A percentile compares a stretch with the other conserved stretches of the same genome.
These are phyloP conservation scores for Epizoanthus illoricatus DNA, from an alignment of 92 coral and sea anemone genomes.

Conservation along the genomic window DNA sequence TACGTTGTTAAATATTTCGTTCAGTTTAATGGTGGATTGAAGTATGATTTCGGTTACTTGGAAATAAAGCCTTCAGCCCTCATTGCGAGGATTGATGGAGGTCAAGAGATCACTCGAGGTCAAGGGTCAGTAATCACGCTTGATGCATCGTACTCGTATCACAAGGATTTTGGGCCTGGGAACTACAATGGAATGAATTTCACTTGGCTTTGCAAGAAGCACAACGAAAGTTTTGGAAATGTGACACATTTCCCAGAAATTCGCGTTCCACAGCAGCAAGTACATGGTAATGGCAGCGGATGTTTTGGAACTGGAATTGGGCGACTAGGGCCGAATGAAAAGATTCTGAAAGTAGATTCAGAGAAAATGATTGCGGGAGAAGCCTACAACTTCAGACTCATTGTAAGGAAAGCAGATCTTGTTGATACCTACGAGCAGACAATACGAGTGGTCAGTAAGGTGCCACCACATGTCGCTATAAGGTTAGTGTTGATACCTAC, in stretches of 20 bases:
- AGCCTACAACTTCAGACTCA: slow-evolving; percentile 24
- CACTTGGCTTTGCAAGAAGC: slow-evolving; percentile 25
- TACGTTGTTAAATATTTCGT: slow-evolving; percentile 7
- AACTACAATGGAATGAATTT: slow-evolving; percentile 20
- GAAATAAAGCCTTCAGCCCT: slow-evolving; percentile 9
- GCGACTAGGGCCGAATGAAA: not conserved
- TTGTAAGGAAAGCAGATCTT: not conserved
- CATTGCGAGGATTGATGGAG: slow-evolving; percentile 29
- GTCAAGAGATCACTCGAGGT: slow-evolving; percentile 9
- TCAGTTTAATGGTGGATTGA: not conserved
- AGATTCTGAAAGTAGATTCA: not conserved
- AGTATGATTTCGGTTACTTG: slow-evolving; percentile 27
- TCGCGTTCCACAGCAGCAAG: not conserved
- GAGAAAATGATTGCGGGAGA: not conserved
- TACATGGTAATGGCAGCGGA: not conserved
- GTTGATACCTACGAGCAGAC: not conserved
- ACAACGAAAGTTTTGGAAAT: slow-evolving; percentile 29
- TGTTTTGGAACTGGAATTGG: slow-evolving; percentile 37
- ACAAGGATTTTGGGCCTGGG: slow-evolving; percentile 21
- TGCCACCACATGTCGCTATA: too few relatives aligned
- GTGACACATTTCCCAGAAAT: not conserved
- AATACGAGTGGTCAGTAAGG: too few relatives aligned
- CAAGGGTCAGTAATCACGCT: slow-evolving; percentile 10
- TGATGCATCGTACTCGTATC: slow-evolving; percentile 10
- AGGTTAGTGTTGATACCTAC: too few relatives aligned